Base-by-base conservation (phyloP, 2,797 vertebrate genomes). In the Peromyscus nudipes region DNA sequence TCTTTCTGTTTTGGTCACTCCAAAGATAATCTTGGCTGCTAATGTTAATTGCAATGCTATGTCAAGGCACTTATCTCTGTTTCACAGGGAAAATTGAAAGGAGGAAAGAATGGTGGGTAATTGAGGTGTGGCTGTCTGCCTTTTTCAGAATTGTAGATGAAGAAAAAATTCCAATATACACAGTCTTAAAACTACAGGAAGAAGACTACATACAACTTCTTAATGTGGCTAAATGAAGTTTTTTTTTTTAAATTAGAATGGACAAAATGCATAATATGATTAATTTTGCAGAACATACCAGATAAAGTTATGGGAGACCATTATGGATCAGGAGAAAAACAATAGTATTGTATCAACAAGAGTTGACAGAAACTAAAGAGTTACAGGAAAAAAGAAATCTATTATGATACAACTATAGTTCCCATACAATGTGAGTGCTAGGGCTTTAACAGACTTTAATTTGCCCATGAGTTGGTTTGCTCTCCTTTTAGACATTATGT, bases 91-190 rank as follows among this genome's bases (percentile, higher is more conserved):
- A 84, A 69, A 71, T 5, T 29, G 34, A 91, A 55, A 43, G 11
- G 0, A 46, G 0, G 0, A 4, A 4, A 19, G 7, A 3, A 2
- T 19, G 49, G 52, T 29, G 17, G 7, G 31, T 65, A 94, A 57
- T 46, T 25, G 49, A 88, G 11, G 81, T 31, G 11, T 76, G 0
- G 17, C 67, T 57, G 0, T 19, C 62, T 43, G 12, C 13, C 23
- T 52, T 19, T 3, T 4, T 29, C 57, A 84, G 4, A 23, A 93
- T 84, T 71, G 37, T 55, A 84, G 5, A 9, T 7, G 6, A 62
- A 37, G 29, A 84, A 27, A 13, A 80, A 75, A 55, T 7, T 6
- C 27, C 10, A 88, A 65, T 83, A 21, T 16, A 37, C 1, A 81
- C 13, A 49, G 65, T 16, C 11, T 16, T 84, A 64, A 55, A 77